These are phyloP conservation scores for Malurus leucopterus DNA, from an alignment of 2,797 vertebrate genomes.

Conservation along the genomic window DNA sequence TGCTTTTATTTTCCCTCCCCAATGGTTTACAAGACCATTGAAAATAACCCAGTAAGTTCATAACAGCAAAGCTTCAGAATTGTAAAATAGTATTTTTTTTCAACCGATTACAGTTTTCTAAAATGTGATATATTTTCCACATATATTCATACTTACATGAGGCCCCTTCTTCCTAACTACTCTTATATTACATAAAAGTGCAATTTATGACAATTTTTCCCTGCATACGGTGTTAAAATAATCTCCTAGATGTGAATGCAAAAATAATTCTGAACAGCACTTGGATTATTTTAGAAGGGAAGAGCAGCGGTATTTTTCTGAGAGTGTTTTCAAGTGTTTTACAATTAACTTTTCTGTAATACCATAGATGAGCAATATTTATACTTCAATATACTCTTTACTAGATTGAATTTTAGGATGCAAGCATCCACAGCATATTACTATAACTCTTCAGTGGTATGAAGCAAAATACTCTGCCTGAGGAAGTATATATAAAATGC, in stretches of 20 bases:
- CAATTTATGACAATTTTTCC: not conserved
- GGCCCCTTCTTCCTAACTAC: not conserved
- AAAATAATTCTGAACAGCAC: not conserved
- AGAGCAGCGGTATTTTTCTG: not conserved
- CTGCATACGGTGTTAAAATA: not conserved
- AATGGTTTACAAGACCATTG: not conserved
- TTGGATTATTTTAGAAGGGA: not conserved
- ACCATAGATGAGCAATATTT: rapidly evolving
- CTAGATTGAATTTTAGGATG: not conserved
- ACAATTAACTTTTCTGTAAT: not conserved
- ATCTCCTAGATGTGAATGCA: not conserved
- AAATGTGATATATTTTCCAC: not conserved
- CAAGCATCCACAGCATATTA: not conserved
- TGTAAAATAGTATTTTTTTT: not conserved
- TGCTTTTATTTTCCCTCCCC: not conserved
- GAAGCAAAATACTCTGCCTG: not conserved
- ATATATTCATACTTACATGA: not conserved
- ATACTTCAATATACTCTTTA: not conserved
- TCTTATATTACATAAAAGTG: not conserved
- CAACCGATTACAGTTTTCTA: not conserved
- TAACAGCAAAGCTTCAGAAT: not conserved
- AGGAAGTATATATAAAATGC: not conserved
- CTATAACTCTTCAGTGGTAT: rapidly evolving
- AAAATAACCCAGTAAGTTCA: not conserved
- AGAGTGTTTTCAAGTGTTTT: not conserved